Conservation (phyloP, 2,797 vertebrate genomes). For the Enteromius argenteus region DNA sequence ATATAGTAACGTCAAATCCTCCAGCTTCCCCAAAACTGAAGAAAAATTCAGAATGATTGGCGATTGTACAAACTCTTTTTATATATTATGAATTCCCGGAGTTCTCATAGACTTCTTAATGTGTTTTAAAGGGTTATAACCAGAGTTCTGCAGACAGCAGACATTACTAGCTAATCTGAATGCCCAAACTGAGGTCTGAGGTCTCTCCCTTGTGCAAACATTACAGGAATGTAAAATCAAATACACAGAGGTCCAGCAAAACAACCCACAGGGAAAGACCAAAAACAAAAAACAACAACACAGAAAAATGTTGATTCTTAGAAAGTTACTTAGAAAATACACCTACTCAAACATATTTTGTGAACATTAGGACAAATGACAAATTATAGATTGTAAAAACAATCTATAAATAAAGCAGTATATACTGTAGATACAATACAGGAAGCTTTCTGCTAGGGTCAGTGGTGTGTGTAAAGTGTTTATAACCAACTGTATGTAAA, state of each 20-base stretch:
- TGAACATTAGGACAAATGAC: background rate
- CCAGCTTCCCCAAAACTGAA: background rate
- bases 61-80: background rate
- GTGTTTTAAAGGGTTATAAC: background rate
- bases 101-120: background rate
- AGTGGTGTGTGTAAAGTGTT: background rate
- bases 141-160: background rate
- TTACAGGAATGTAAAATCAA: conserved; percentile 66
- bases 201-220: conserved; percentile 67
- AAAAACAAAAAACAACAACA: conserved; percentile 9
- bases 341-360: background rate
- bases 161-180: background rate
- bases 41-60: background rate
- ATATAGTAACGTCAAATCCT: background rate
- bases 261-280: conserved; percentile 28
- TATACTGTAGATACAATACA: background rate
- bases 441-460: background rate
- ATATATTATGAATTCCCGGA: background rate
- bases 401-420: background rate
- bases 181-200: conserved; percentile 29
- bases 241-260: conserved; percentile 58
- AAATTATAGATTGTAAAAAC: background rate
- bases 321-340: background rate
- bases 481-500: background rate
- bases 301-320: background rate